A percentile compares a stretch with the other conserved stretches of the same genome.
Conservation (phyloP, 2,888 invertebrate genomes). For the Erebia aethiops region DNA sequence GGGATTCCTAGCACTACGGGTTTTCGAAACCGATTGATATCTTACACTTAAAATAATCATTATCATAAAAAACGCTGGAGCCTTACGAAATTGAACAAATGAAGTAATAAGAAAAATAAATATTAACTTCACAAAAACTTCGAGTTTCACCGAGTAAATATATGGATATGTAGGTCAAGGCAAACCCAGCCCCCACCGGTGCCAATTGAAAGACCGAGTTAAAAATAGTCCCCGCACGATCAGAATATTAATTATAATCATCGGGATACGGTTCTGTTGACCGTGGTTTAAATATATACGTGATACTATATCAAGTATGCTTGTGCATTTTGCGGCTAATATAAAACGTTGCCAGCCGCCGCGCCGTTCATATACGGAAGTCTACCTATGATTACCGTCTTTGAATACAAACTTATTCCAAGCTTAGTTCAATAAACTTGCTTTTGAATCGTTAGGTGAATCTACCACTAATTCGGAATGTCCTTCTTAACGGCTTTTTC, state of each 20-base stretch:
- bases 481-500: too few relatives aligned
- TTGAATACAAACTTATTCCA: too few relatives aligned
- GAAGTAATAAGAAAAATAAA: constrained; percentile 9
- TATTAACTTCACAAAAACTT: constrained; percentile 4
- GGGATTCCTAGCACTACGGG: too few relatives aligned
- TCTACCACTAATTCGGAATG: too few relatives aligned
- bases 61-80: background rate
- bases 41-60: background rate
- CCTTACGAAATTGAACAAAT: background rate
- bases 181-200: constrained; percentile 8
- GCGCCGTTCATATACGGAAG: too few relatives aligned
- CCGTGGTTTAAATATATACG: background rate
- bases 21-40: too few relatives aligned
- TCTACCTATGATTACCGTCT: too few relatives aligned
- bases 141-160: constrained; percentile 16
- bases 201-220: constrained; percentile 24
- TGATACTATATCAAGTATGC: background rate
- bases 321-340: too few relatives aligned
- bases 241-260: constrained; percentile 14
- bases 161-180: constrained; percentile 21
- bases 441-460: too few relatives aligned
- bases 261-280: constrained; percentile 10
- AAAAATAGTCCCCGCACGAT: constrained; percentile 25
- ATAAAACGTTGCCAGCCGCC: too few relatives aligned
- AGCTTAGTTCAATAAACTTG: too few relatives aligned